These are phyloP conservation scores for Nasonia oneida DNA, from an alignment of 2,888 invertebrate genomes.

Conservation along the genomic window DNA sequence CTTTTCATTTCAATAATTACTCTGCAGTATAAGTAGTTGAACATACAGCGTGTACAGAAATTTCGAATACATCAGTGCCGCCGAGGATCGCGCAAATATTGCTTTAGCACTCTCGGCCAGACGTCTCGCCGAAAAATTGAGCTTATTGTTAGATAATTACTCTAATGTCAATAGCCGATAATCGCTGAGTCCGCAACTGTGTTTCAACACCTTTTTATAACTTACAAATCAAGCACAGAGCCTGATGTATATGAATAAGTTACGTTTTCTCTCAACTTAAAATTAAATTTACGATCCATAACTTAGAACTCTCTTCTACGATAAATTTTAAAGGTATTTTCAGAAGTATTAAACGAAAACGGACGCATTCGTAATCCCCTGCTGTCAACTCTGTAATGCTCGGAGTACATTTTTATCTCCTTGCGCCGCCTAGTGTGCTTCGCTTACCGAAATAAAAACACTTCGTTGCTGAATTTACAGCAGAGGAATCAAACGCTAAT, in stretches of 20 bases:
- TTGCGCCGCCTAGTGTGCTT: background rate
- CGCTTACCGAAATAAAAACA: background rate
- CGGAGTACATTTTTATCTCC: background rate
- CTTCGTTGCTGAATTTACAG: background rate
- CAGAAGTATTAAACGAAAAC: background rate
- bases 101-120: background rate
- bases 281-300: background rate
- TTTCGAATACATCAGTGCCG: background rate
- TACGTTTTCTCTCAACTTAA: background rate
- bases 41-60: too few relatives aligned
- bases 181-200: background rate
- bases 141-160: background rate
- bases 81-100: background rate
- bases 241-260: background rate
- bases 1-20: too few relatives aligned
- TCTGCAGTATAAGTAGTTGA: too few relatives aligned
- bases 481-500: background rate
- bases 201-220: background rate
- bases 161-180: background rate
- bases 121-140: constrained; percentile 1
- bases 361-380: background rate
- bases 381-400: background rate
- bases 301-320: background rate
- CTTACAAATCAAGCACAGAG: background rate
- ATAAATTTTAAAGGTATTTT: constrained; percentile 1